These are phyloP conservation scores for Empis livida DNA, from an alignment of 2,888 invertebrate species.

Conservation along the genomic window DNA sequence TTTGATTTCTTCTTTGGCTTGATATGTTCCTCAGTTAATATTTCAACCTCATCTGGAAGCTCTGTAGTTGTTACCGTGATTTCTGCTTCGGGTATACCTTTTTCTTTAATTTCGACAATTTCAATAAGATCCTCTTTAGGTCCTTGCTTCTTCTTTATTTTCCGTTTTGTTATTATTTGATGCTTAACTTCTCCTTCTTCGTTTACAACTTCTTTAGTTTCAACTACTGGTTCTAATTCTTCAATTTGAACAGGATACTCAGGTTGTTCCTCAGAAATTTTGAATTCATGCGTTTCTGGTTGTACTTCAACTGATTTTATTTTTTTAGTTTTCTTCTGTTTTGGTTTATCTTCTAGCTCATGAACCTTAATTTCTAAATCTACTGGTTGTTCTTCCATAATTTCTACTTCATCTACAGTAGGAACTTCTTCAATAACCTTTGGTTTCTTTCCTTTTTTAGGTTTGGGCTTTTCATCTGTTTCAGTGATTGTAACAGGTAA, in stretches of 20 bases:
- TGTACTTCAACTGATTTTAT: slow-evolving; percentile 9
- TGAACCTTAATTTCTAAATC: neutral
- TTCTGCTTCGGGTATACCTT: slow-evolving; percentile 35
- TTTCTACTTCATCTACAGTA: slow-evolving; percentile 4
- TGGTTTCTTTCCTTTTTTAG: slow-evolving; percentile 11
- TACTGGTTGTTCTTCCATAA: slow-evolving; percentile 8
- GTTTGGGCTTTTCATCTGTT: neutral
- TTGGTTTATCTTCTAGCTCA: slow-evolving; percentile 6
- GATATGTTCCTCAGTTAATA: slow-evolving; percentile 12
- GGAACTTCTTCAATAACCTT: slow-evolving; percentile 8
- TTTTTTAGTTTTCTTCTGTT: slow-evolving; percentile 11
- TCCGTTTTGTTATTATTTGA: slow-evolving; percentile 27
- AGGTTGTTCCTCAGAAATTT: slow-evolving; percentile 4
- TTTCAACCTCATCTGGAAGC: slow-evolving; percentile 10
- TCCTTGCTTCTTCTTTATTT: slow-evolving; percentile 33
- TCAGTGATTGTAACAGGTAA: neutral
- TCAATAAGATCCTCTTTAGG: slow-evolving; percentile 38
- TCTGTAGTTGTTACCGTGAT: slow-evolving; percentile 30
- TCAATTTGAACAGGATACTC: slow-evolving; percentile 17
- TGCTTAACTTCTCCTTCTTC: slow-evolving; percentile 24
- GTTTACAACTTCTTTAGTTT: slow-evolving; percentile 18
- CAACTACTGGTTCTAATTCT: slow-evolving; percentile 19
- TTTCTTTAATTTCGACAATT: slow-evolving; percentile 32
- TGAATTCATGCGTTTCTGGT: slow-evolving; percentile 3
- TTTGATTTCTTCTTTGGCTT: slow-evolving; percentile 18